Percentiles rank a stretch among this genome's conserved stretches.
Evolutionary conservation across 2,888 invertebrate species (phyloP).

Genomic region (Fragum whitleyi): DNA sequence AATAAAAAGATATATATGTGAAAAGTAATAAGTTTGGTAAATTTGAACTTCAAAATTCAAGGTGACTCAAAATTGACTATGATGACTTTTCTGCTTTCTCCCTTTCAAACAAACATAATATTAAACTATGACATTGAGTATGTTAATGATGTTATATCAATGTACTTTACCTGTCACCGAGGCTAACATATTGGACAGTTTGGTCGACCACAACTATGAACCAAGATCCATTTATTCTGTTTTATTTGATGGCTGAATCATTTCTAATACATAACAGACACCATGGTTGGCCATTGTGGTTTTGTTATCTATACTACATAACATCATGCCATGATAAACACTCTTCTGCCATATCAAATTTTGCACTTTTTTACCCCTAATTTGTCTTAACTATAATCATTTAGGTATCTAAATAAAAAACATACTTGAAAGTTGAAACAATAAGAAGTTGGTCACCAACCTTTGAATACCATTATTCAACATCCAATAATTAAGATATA

Average conservation of each 20-base stretch:
- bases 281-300: neutral
- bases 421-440: too few species aligned
- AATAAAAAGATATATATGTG: too few species aligned
- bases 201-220: conserved; percentile 26
- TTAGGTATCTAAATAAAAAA: too few species aligned
- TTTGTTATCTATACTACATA: conserved; percentile 14
- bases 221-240: conserved; percentile 1
- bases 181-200: neutral
- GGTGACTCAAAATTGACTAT: too few species aligned
- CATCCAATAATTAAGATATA: too few species aligned
- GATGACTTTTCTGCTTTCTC: too few species aligned
- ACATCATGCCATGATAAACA: neutral
- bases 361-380: neutral
- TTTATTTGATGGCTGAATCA: conserved; percentile 23
- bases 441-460: too few species aligned
- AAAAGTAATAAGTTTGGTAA: too few species aligned
- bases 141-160: conserved; percentile 3
- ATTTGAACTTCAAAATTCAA: too few species aligned
- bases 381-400: too few species aligned
- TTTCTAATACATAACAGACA: neutral
- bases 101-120: too few species aligned
- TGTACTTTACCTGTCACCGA: neutral
- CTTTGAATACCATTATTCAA: too few species aligned
- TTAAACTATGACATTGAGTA: neutral
- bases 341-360: neutral